phyloP scores from a whole-genome alignment of 2,797 vertebrate species.

The Neoniphon sammara region DNA sequence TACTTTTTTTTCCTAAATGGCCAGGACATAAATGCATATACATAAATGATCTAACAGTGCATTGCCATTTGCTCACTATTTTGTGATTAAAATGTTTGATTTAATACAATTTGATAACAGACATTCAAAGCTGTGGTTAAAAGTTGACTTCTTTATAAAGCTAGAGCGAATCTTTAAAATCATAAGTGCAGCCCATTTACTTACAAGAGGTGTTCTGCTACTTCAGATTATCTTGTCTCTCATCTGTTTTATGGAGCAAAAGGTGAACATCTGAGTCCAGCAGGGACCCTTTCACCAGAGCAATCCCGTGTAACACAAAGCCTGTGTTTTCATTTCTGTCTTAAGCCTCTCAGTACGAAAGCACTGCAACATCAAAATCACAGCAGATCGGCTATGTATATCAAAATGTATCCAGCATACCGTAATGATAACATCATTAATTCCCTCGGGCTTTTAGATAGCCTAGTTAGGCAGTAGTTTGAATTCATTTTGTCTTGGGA shows the following conservation, averaged over 20 bases:
- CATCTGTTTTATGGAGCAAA: constrained; percentile 8
- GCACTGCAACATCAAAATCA: constrained; percentile 39
- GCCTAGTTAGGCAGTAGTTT: constrained; percentile 67
- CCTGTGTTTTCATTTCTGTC: constrained; percentile 29
- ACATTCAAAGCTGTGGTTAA: background rate
- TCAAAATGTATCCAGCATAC: constrained; percentile 55
- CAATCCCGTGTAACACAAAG: constrained; percentile 31
- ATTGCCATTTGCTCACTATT: constrained; percentile 8
- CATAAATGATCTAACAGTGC: background rate
- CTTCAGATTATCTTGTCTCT: constrained; percentile 39
- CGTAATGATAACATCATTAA: constrained; percentile 66
- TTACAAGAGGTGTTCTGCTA: constrained; percentile 1
- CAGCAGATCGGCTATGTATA: constrained; percentile 51
- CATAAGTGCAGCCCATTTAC: constrained; percentile 14
- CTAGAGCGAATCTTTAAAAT: background rate
- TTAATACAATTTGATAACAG: background rate
- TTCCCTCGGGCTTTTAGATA: constrained; percentile 63
- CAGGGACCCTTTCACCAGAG: constrained; percentile 28
- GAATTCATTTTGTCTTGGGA: constrained; percentile 62
- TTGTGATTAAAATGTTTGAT: background rate
- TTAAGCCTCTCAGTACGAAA: constrained; percentile 31
- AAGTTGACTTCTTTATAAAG: background rate
- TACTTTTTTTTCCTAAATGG: background rate
- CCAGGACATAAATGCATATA: constrained; percentile 29
- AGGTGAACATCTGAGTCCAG: constrained; percentile 28